Percentiles rank a stretch among this genome's conserved stretches.
phyloP scores from a whole-genome alignment of 2,888 invertebrate genomes.

The Phengaris alcon region DNA sequence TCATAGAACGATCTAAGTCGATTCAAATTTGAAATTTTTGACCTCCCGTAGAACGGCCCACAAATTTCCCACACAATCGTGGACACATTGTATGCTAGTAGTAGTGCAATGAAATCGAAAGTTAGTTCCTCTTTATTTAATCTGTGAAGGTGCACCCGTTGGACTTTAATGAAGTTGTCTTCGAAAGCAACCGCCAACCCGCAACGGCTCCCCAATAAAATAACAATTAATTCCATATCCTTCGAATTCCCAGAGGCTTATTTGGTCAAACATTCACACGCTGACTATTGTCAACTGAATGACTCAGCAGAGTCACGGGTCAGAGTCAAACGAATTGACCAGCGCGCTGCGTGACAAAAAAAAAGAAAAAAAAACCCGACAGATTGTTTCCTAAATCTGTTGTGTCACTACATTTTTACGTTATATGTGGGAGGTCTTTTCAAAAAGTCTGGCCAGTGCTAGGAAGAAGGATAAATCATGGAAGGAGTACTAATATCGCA shows the following conservation, averaged over 20 bases:
- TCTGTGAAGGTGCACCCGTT: too few relatives aligned
- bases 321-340: conserved; percentile 8
- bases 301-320: conserved; percentile 6
- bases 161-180: too few relatives aligned
- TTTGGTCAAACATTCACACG: conserved; percentile 20
- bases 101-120: too few relatives aligned
- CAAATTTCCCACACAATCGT: too few relatives aligned
- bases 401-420: not conserved
- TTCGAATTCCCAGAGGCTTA: not conserved
- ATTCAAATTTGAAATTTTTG: too few relatives aligned
- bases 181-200: too few relatives aligned
- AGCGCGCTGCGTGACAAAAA: not conserved
- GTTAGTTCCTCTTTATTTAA: too few relatives aligned
- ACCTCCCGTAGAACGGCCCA: too few relatives aligned
- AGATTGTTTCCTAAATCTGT: not conserved
- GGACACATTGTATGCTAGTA: too few relatives aligned
- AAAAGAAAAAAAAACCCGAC: not conserved
- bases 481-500: too few relatives aligned
- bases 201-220: not conserved
- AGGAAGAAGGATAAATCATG: too few relatives aligned
- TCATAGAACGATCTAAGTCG: too few relatives aligned
- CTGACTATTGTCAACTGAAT: not conserved
- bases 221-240: not conserved
- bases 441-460: not conserved
- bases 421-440: conserved; percentile 30